Conservation (phyloP, 2,888 invertebrate species). For the Lithophane semibrunnea region DNA sequence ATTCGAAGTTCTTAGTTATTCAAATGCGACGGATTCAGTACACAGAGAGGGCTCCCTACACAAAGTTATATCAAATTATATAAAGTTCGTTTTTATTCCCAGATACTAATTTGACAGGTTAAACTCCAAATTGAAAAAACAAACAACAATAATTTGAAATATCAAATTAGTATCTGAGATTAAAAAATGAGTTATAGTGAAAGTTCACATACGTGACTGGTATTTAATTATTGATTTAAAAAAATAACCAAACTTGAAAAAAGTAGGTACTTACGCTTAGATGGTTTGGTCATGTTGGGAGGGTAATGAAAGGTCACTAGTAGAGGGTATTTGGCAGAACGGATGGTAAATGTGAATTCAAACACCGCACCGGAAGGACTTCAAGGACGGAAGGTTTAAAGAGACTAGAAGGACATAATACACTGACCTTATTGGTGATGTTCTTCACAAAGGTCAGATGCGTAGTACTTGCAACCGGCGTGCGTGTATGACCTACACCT, state of each 20-base stretch:
- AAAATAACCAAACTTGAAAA: background rate
- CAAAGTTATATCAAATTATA: too few species aligned
- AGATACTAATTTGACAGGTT: too few species aligned
- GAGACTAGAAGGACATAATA: background rate
- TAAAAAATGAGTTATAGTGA: too few species aligned
- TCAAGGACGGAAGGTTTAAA: too few species aligned
- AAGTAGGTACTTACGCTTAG: too few species aligned
- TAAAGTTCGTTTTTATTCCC: too few species aligned
- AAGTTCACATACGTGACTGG: too few species aligned
- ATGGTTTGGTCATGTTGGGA: too few species aligned
- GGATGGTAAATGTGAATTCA: background rate
- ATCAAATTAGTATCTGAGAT: too few species aligned
- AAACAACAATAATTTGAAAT: too few species aligned
- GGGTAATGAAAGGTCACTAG: background rate
- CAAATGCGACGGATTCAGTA: background rate
- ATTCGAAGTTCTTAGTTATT: background rate
- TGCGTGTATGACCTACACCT: background rate
- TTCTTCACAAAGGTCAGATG: background rate
- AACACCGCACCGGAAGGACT: too few species aligned
- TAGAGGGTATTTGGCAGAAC: background rate
- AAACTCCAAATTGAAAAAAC: too few species aligned
- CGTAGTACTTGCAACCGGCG: background rate
- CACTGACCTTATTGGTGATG: background rate
- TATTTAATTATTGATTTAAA: background rate
- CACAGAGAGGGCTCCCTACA: background rate